Evolutionary conservation across 2,797 vertebrate species (phyloP).

Genomic region (Argentina silus): DNA sequence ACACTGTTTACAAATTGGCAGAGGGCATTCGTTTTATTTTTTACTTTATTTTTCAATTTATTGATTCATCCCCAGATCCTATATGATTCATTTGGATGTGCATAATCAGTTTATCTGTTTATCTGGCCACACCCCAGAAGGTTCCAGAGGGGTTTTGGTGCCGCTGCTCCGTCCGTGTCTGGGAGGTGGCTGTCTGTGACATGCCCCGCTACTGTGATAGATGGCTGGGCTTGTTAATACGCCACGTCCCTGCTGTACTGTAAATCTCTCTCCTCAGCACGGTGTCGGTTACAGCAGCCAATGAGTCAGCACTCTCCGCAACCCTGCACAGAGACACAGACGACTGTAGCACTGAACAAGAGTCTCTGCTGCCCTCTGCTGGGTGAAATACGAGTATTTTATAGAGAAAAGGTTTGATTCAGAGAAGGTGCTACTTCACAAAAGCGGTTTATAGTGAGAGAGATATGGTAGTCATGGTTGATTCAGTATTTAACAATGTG

Average conservation of each 20-base stretch:
- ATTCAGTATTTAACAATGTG: no score
- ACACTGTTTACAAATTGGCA: no score
- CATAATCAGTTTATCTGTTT: not conserved
- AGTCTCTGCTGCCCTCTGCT: slow-evolving; percentile 71
- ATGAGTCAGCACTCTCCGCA: slow-evolving; percentile 67
- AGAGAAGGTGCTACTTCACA: no score
- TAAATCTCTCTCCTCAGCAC: slow-evolving; percentile 29
- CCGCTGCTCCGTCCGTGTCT: slow-evolving; percentile 1
- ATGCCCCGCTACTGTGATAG: slow-evolving; percentile 32
- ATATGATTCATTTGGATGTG: not conserved
- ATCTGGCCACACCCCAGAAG: no score
- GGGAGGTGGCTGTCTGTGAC: slow-evolving; percentile 27
- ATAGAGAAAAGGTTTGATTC: not conserved
- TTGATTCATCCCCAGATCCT: not conserved
- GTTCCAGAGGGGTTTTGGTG: not conserved
- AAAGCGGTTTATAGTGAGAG: no score
- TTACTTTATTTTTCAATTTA: not conserved
- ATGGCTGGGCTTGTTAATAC: slow-evolving; percentile 36
- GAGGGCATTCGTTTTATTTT: not conserved
- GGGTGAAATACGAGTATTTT: slow-evolving; percentile 27
- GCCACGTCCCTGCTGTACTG: slow-evolving; percentile 10
- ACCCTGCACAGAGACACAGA: not conserved
- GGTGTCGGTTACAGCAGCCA: slow-evolving; percentile 12
- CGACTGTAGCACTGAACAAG: slow-evolving; percentile 12
- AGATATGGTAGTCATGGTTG: no score